Conservation (phyloP, 2,113 vertebrate species). For the Bufo gargarizans region DNA sequence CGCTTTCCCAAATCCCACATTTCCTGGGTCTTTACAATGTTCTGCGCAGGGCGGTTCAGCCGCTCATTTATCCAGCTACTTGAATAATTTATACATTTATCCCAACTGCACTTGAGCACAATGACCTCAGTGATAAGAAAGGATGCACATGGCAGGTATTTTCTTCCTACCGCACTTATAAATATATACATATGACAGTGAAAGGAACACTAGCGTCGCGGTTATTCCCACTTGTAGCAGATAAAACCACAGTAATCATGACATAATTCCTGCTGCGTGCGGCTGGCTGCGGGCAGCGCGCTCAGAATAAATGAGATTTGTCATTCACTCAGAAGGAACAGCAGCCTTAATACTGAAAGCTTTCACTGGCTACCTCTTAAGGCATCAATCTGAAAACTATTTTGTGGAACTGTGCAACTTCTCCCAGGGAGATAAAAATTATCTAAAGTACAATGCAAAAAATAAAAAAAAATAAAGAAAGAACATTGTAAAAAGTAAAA, state of each 20-base stretch:
- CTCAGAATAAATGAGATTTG: constrained; percentile 34
- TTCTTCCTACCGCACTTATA: not conserved
- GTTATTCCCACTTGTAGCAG: constrained; percentile 28
- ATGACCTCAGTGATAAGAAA: not conserved
- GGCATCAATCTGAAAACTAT: constrained; percentile 10
- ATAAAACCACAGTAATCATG: constrained; percentile 40
- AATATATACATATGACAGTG: not conserved
- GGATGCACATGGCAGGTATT: not conserved
- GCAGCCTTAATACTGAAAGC: not conserved
- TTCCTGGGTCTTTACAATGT: no score
- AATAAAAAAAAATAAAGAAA: not conserved
- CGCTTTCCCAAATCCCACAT: no score
- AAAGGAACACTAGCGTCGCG: not conserved
- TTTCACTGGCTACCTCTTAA: no score
- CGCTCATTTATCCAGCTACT: not conserved
- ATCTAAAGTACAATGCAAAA: not conserved
- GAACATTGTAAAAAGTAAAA: not conserved
- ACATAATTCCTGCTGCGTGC: constrained; percentile 29
- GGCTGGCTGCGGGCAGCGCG: not conserved
- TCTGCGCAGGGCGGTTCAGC: no score
- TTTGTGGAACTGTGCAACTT: not conserved
- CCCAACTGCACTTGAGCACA: not conserved
- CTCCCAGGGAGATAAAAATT: not conserved
- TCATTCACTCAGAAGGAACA: constrained; percentile 9
- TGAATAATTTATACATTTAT: not conserved